Evolutionary conservation across 1,140 invertebrate species (phyloP), one percentile per base, ranked within the genome.

Genomic region (Cyclina sinensis): DNA sequence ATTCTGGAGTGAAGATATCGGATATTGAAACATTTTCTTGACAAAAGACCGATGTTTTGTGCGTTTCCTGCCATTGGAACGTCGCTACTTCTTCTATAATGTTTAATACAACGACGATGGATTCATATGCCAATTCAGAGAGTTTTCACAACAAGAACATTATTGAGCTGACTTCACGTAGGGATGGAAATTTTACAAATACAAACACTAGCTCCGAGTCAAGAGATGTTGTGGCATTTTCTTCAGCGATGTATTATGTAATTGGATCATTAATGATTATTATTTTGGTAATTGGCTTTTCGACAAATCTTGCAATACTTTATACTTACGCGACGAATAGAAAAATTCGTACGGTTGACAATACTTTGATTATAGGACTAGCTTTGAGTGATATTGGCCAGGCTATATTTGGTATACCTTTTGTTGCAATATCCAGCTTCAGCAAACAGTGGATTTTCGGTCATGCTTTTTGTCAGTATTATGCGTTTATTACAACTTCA

Each of bases 341-440:
- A 70, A 30, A 68, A 68, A 30, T 83, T 30, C 57, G 62, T 1
- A 83, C 80, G 3, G 32, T 39, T 68, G 80, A 83, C 35, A 83
- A 83, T 51, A 57, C 65, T 3, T 48, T 83, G n/a, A 46, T 83
- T 0, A 70, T 83, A 48, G 80, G 59, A 4, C 46, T 83, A 35
- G 24, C 59, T 16, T 7, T 48, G n/a, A 83, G 59, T 48, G 80
- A 83, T 43, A 30, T 83, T 46, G 59, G 37, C 18, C 46, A 68
- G n/a, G 37, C 65, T 5, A 35, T 65, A 30, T 70, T 83, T 43
- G 43, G 43, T 18, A 48, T 83, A 12, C 80, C 80, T 27, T 70
- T 83, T 27, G 80, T 83, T 0, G 65, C 65, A 18, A 51, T 83
- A 46, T 37, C 80, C 0, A 68, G 59, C 48, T 83, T 83, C 16